Conservation (phyloP, 2,113 vertebrate species). For the Pontoporia blainvillei region DNA sequence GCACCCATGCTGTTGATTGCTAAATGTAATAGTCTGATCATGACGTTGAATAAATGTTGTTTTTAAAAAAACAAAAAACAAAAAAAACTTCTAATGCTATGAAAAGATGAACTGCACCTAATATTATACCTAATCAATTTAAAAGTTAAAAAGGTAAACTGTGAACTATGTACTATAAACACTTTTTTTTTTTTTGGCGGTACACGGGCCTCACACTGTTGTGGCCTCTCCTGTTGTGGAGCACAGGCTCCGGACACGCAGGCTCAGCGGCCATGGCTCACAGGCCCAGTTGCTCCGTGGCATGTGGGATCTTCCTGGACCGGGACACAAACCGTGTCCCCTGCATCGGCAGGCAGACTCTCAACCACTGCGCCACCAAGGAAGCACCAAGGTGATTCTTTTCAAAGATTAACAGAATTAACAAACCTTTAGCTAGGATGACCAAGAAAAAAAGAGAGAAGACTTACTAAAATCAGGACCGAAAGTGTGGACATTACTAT, state of each 20-base stretch:
- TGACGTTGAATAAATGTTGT: constrained; percentile 90
- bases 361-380: no score
- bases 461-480: neutral
- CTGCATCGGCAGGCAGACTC: no score
- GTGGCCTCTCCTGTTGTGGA: no score
- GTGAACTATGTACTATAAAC: neutral
- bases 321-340: no score
- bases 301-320: no score
- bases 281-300: no score
- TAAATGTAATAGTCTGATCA: constrained; percentile 91
- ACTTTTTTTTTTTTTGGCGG: neutral
- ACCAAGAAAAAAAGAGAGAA: neutral
- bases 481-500: neutral
- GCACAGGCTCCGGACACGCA: no score
- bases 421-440: neutral
- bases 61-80: no score
- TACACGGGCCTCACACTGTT: no score
- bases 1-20: constrained; percentile 86
- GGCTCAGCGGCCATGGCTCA: no score
- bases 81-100: neutral
- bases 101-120: neutral
- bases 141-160: neutral
- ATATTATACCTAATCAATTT: neutral
- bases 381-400: neutral
- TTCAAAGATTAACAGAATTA: neutral